These are phyloP conservation scores for Diploptera punctata DNA, from an alignment of 2,888 invertebrate genomes.

Conservation along the genomic window DNA sequence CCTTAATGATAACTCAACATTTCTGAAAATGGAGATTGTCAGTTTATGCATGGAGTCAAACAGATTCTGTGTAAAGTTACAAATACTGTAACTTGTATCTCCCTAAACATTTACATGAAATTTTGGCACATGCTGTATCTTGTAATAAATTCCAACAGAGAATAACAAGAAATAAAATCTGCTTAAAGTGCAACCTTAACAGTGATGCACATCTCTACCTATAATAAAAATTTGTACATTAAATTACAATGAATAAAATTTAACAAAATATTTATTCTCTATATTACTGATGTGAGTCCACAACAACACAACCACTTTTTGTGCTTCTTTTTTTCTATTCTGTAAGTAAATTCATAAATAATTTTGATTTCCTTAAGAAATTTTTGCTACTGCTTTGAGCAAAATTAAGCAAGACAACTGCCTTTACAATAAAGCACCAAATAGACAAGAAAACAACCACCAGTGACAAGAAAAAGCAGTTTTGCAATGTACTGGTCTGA, in stretches of 20 bases:
- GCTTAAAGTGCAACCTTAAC: too few species aligned
- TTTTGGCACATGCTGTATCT: too few species aligned
- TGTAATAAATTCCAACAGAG: too few species aligned
- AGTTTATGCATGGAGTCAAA: too few species aligned
- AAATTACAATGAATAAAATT: not conserved
- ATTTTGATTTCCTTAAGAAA: not conserved
- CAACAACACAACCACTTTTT: not conserved
- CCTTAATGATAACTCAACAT: too few species aligned
- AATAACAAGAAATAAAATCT: too few species aligned
- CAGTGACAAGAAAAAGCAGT: too few species aligned
- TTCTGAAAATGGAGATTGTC: too few species aligned
- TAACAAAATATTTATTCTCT: not conserved
- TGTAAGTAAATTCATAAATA: not conserved
- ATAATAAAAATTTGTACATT: not conserved
- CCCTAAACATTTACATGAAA: too few species aligned
- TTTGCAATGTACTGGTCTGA: not conserved
- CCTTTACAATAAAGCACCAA: not conserved
- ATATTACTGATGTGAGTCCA: not conserved
- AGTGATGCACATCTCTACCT: too few species aligned
- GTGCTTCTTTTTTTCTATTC: not conserved
- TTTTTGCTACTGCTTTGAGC: slow-evolving; percentile 5
- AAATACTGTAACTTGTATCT: too few species aligned
- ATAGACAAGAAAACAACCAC: not conserved
- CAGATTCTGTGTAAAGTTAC: too few species aligned
- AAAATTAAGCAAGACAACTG: not conserved